Conservation (phyloP, 1,140 invertebrate species). For the Steinernema khuongi region DNA sequence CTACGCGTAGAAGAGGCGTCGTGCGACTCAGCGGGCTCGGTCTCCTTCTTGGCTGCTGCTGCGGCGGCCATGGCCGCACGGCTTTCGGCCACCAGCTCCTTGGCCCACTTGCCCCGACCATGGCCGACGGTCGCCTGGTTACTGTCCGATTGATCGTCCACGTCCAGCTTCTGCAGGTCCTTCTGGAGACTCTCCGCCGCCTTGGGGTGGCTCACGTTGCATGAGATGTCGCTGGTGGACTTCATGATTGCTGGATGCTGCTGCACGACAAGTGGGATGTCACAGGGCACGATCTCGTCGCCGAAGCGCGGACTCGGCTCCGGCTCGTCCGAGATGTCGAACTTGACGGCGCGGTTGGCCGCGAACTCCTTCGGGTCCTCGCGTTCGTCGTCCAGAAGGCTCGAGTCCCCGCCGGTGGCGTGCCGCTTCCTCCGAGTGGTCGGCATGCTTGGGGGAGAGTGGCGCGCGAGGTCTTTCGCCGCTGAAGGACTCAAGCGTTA, state of each 20-base stretch:
- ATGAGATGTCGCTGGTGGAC: constrained; percentile 50
- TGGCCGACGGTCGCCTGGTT: constrained; percentile 52
- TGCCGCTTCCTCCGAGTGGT: neutral
- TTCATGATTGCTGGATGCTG: constrained; percentile 32
- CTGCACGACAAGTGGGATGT: neutral
- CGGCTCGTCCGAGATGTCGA: neutral
- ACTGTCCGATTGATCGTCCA: constrained; percentile 21
- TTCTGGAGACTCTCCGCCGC: neutral
- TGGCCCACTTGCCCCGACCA: constrained; percentile 56
- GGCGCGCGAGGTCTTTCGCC: neutral
- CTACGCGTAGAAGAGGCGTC: neutral
- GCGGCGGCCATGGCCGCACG: constrained; percentile 41
- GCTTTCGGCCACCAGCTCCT: constrained; percentile 43
- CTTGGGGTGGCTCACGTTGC: constrained; percentile 22
- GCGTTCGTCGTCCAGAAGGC: constrained; percentile 18
- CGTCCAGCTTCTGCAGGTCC: constrained; percentile 6
- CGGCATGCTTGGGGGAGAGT: neutral
- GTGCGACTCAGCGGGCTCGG: neutral
- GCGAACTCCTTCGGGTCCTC: neutral
- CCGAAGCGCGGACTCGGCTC: neutral
- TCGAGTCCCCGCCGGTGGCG: neutral
- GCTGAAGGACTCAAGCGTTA: constrained; percentile 5
- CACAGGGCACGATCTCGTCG: constrained; percentile 9
- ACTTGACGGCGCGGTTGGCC: neutral
- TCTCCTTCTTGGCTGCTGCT: constrained; percentile 23